These are phyloP conservation scores for Craseonycteris thonglongyai DNA, from an alignment of 2,113 vertebrate species.

Conservation along the genomic window DNA sequence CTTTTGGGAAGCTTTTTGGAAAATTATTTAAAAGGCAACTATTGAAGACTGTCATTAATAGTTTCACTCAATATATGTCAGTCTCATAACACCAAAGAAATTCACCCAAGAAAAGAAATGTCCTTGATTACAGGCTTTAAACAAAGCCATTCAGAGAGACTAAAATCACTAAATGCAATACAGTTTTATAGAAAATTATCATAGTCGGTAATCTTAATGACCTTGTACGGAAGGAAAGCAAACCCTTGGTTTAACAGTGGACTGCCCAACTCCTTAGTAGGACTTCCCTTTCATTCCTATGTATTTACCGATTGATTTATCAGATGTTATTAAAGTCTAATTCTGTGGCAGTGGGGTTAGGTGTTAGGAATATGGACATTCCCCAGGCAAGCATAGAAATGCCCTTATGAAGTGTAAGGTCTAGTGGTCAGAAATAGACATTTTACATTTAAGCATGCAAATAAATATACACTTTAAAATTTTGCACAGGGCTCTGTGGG, in stretches of 20 bases:
- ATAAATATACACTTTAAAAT: not conserved
- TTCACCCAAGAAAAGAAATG: not conserved
- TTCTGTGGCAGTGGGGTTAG: not conserved
- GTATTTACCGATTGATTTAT: not conserved
- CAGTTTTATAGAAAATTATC: not conserved
- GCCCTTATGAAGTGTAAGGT: not conserved
- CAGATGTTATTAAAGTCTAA: conserved; percentile 10
- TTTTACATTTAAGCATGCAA: not conserved
- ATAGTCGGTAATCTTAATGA: not conserved
- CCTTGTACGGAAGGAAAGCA: conserved; percentile 25
- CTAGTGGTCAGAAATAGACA: not conserved
- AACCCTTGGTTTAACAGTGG: not conserved
- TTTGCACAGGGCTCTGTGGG: not conserved
- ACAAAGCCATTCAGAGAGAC: not conserved
- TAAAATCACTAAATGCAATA: not conserved
- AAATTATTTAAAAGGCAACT: conserved; percentile 13
- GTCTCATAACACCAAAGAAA: not conserved
- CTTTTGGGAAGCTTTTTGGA: conserved; percentile 9
- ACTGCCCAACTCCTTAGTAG: not conserved
- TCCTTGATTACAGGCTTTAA: not conserved
- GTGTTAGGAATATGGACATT: not conserved
- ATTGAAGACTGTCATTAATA: not conserved
- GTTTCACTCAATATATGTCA: not conserved
- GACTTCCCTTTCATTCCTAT: not conserved
- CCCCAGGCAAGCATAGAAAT: not conserved